phyloP scores from a whole-genome alignment of 2,113 vertebrate genomes.

The Anhinga rufa region DNA sequence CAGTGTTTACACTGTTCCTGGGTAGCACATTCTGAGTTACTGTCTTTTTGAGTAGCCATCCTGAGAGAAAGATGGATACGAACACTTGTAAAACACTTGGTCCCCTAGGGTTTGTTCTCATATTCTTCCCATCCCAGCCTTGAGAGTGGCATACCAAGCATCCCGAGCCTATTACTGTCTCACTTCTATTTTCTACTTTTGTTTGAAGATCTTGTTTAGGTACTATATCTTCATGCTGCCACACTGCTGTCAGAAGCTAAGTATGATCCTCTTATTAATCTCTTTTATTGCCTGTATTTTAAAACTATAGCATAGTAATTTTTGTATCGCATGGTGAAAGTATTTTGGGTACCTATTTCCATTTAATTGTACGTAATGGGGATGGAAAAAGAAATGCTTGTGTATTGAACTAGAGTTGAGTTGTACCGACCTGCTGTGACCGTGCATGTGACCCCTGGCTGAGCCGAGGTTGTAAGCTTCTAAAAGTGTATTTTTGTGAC shows the following conservation, averaged over 20 bases:
- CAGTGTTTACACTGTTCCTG: background rate
- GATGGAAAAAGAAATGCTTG: background rate
- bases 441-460: background rate
- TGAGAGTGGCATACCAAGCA: background rate
- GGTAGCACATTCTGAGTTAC: background rate
- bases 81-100: background rate
- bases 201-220: background rate
- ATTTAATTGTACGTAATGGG: background rate
- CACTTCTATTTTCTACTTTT: background rate
- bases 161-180: background rate
- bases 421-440: background rate
- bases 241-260: background rate
- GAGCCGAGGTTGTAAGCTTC: background rate
- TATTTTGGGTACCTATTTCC: background rate
- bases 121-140: background rate
- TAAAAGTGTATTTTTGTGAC: background rate
- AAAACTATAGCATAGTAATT: background rate
- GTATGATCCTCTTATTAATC: background rate
- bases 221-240: background rate
- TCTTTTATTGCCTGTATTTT: background rate
- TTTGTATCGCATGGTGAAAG: background rate
- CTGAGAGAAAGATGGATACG: background rate
- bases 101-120: background rate
- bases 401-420: background rate
- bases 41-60: background rate